These are phyloP conservation scores for Nemotelus nigrinus DNA, from an alignment of 2,888 invertebrate genomes.

Conservation along the genomic window DNA sequence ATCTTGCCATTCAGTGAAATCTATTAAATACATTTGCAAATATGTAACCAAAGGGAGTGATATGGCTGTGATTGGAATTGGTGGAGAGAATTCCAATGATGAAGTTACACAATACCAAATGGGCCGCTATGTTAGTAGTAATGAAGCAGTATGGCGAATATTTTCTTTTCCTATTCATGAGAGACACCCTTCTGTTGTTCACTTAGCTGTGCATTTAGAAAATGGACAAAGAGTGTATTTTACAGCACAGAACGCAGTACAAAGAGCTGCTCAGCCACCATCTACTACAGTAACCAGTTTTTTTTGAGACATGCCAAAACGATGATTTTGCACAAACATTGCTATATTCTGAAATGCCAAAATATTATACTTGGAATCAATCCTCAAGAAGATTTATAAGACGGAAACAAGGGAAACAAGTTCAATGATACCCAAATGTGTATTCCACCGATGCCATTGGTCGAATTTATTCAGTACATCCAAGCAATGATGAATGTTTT, in stretches of 20 bases:
- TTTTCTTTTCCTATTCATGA: conserved; percentile 50
- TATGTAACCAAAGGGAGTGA: conserved; percentile 63
- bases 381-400: conserved; percentile 57
- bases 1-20: conserved; percentile 62
- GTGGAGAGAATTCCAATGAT: conserved; percentile 52
- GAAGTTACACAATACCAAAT: conserved; percentile 49
- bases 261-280: conserved; percentile 49
- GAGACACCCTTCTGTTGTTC: conserved; percentile 45
- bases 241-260: conserved; percentile 49
- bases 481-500: conserved; percentile 58
- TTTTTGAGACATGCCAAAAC: conserved; percentile 56
- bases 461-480: conserved; percentile 59
- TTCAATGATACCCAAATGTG: conserved; percentile 54
- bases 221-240: conserved; percentile 56
- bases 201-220: conserved; percentile 50
- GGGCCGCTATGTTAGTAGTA: conserved; percentile 55
- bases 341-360: conserved; percentile 58
- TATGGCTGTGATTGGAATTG: conserved; percentile 57
- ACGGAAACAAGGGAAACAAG: conserved; percentile 56
- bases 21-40: conserved; percentile 62
- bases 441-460: conserved; percentile 58
- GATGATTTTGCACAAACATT: conserved; percentile 56
- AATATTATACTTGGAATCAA: conserved; percentile 57
- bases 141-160: conserved; percentile 51
- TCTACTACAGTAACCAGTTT: conserved; percentile 57